Conservation (phyloP, 2,888 invertebrate genomes). For the Leistus spinibarbis region DNA sequence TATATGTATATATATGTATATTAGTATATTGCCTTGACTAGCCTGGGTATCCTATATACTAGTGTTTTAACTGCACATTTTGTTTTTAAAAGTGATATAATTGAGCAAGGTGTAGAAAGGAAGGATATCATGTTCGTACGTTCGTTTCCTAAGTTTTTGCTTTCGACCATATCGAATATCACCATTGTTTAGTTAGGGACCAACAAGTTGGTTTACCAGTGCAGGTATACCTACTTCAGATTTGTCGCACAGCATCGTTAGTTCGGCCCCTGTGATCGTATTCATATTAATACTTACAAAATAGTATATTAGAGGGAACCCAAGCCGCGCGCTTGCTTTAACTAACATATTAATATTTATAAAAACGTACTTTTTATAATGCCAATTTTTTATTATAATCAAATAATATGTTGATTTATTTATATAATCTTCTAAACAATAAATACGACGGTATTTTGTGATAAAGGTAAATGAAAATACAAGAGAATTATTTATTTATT, state of each 20-base stretch:
- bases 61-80: neutral
- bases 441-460: neutral
- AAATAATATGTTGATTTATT: neutral
- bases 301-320: conserved; percentile 29
- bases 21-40: no score
- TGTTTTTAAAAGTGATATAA: neutral
- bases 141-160: conserved; percentile 16
- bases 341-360: neutral
- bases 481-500: neutral
- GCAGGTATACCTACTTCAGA: conserved; percentile 37
- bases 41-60: no score
- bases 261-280: conserved; percentile 38
- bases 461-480: neutral
- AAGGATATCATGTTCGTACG: neutral
- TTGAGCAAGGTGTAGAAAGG: neutral
- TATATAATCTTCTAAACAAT: neutral
- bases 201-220: conserved; percentile 39
- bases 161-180: conserved; percentile 35
- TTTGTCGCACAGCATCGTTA: conserved; percentile 39
- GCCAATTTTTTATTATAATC: neutral
- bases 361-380: neutral
- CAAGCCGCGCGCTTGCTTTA: conserved; percentile 35
- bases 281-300: conserved; percentile 11
- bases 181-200: conserved; percentile 38
- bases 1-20: neutral